Evolutionary conservation across 2,888 invertebrate genomes (phyloP), one percentile per base, ranked within the genome.

Genomic region (Tipula unca): DNA sequence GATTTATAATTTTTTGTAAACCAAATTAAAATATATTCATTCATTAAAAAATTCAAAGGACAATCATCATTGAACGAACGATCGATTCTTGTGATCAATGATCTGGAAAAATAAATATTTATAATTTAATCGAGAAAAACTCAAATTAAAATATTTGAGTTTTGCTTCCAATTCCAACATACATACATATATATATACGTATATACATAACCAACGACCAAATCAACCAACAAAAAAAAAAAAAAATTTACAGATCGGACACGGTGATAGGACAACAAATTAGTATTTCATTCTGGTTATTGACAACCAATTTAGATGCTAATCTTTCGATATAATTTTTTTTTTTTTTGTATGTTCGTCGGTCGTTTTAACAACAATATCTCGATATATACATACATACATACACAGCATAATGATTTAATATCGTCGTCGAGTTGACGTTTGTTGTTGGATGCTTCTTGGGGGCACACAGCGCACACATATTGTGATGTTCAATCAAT

Each of bases 281-380:
- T 83, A 83, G 83, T 83, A 83, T 32, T 83, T 83, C 35, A 83
- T 32, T 32, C 35, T 83, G 35, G 83, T 83, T 83, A 83, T 83
- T 83, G 83, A 83, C 83, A 83, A 83, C 83, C 83, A 83, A 83
- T 83, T 83, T 83, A 83, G 83, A 83, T 83, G 29, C 32, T 83
- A 32, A 83, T 83, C 83, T 69, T 69, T 69, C 69, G 69, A 69
- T 69, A 69, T 69, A 69, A 69, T 10, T 69, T 48, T 48, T 48
- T 69, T 69, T 1, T 69, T n/a, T 48, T 48, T 17, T 48, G 48
- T 48, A 48, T 48, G 48, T 48, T 48, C 48, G 17, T 48, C 48
- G 48, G 48, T 48, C 48, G 48, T 48, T 48, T 48, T 48, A 48
- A 48, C 48, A 48, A 48, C 48, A 39, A 39, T 35, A 35, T 35